Conservation (phyloP, 2,888 invertebrate species). For the Mesochorus sp. region DNA sequence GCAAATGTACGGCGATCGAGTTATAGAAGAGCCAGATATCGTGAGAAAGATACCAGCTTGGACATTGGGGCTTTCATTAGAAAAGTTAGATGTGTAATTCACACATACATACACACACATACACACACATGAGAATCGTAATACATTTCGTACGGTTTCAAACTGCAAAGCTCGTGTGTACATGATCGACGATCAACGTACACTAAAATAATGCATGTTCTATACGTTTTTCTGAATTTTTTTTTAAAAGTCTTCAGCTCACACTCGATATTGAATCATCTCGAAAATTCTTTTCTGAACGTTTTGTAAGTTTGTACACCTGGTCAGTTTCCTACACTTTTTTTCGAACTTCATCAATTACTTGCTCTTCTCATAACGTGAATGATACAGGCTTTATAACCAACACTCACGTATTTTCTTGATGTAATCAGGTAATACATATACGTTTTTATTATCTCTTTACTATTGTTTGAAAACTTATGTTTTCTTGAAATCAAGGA, state of each 20-base stretch:
- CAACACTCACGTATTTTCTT: too few relatives aligned
- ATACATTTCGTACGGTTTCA: conserved; percentile 54
- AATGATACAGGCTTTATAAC: too few relatives aligned
- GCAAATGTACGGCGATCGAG: conserved; percentile 1
- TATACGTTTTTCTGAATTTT: conserved; percentile 44
- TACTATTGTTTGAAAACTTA: too few relatives aligned
- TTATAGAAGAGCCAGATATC: conserved; percentile 23
- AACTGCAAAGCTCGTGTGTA: conserved; percentile 54
- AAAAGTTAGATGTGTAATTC: conserved; percentile 55
- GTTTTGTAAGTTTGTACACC: too few relatives aligned
- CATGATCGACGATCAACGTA: conserved; percentile 60
- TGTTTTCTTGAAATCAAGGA: too few relatives aligned
- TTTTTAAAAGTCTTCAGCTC: too few relatives aligned
- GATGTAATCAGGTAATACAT: too few relatives aligned
- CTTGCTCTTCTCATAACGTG: too few relatives aligned
- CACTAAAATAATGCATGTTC: conserved; percentile 50
- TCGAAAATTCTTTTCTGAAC: too few relatives aligned
- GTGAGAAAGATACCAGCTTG: conserved; percentile 51
- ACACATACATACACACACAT: conserved; percentile 54
- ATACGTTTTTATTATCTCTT: too few relatives aligned
- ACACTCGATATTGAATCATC: not conserved
- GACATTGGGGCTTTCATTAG: conserved; percentile 29
- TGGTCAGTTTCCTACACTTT: too few relatives aligned
- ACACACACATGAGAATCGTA: conserved; percentile 47
- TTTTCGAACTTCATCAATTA: too few relatives aligned